Percentiles rank a stretch among this genome's conserved stretches.
Evolutionary conservation across 2,113 vertebrate species (phyloP).

Genomic region (Antechinus flavipes): DNA sequence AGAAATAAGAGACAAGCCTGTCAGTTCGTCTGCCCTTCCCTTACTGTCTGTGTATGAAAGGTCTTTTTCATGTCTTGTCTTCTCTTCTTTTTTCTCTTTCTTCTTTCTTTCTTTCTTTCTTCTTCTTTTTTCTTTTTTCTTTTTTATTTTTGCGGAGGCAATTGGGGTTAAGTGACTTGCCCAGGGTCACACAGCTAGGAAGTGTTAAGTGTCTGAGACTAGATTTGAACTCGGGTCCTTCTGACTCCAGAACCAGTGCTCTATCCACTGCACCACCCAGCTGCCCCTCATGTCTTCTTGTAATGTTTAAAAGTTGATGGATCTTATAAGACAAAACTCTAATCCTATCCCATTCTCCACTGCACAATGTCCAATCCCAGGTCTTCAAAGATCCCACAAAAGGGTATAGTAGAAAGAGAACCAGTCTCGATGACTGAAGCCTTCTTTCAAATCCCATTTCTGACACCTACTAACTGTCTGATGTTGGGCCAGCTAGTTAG

Average conservation of each 20-base stretch:
- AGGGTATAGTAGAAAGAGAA: background rate
- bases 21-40: accelerated
- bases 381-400: slow-evolving; percentile 46
- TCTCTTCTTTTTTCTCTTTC: background rate
- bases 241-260: too few species aligned
- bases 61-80: background rate
- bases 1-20: background rate
- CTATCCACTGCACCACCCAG: background rate
- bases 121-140: too few species aligned
- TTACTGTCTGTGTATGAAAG: background rate
- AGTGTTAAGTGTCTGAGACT: too few species aligned
- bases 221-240: too few species aligned
- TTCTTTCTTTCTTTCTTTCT: too few species aligned
- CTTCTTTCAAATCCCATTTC: background rate
- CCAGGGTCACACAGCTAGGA: too few species aligned
- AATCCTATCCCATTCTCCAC: slow-evolving; percentile 28
- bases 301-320: slow-evolving; percentile 46
- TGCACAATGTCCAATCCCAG: slow-evolving; percentile 30
- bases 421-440: background rate
- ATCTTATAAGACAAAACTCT: slow-evolving; percentile 4
- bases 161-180: too few species aligned
- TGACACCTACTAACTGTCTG: background rate
- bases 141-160: background rate
- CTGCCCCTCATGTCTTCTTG: slow-evolving; percentile 52
- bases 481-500: background rate